Evolutionary conservation across 2,797 vertebrate genomes (phyloP).

Genomic region (Sitta carolinensis): DNA sequence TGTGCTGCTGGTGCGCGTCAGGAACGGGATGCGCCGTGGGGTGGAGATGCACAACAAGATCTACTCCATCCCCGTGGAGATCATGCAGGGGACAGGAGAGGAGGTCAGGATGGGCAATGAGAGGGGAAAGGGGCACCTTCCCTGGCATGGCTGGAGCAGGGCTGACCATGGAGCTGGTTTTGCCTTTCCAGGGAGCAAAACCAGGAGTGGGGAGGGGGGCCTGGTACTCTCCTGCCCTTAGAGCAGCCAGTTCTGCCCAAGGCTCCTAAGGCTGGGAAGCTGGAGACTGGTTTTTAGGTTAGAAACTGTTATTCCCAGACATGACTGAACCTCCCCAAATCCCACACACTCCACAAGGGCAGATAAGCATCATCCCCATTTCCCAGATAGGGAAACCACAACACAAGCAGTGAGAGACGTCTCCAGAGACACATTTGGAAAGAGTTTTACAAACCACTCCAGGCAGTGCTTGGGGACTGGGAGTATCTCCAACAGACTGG

Average conservation of each 20-base stretch:
- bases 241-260: neutral
- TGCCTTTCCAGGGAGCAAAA: neutral
- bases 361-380: neutral
- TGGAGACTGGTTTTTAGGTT: neutral
- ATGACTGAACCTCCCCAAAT: neutral
- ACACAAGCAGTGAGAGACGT: neutral
- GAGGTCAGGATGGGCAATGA: conserved; percentile 78
- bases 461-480: neutral
- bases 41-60: conserved; percentile 98
- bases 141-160: neutral
- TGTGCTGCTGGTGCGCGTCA: conserved; percentile 89
- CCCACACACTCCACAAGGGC: neutral
- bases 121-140: neutral
- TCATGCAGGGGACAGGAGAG: conserved; percentile 92
- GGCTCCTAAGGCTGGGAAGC: neutral
- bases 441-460: neutral
- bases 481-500: neutral
- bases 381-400: neutral
- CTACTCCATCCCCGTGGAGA: conserved; percentile 89
- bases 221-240: neutral
- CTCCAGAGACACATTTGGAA: neutral
- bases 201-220: neutral
- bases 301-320: neutral
- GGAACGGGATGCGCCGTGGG: conserved; percentile 79
- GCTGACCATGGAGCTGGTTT: neutral